Evolutionary conservation across 1,140 invertebrate species (phyloP).

Genomic region (Aculops lycopersici): DNA sequence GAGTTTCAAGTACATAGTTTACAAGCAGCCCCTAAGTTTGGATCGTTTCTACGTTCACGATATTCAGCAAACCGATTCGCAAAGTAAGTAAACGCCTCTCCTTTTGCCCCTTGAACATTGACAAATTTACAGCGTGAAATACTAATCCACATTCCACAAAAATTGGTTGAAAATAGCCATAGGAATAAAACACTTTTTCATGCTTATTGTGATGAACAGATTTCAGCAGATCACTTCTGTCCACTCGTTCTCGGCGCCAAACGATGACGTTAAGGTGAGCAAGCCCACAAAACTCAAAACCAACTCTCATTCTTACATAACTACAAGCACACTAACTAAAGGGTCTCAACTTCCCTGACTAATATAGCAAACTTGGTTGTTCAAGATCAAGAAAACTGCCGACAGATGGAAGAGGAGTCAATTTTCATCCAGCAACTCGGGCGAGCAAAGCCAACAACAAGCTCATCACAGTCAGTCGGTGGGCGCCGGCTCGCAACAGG

Average conservation of each 20-base stretch:
- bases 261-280: conserved; percentile 21
- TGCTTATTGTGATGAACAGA: conserved; percentile 24
- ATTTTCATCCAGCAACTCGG: conserved; percentile 20
- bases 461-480: conserved; percentile 1
- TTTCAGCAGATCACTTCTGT: conserved; percentile 26
- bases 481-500: too few relatives aligned
- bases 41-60: conserved; percentile 32
- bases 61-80: conserved; percentile 22
- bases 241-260: conserved; percentile 23
- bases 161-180: conserved; percentile 15
- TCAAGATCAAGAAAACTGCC: conserved; percentile 20
- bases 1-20: conserved; percentile 24
- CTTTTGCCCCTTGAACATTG: conserved; percentile 4
- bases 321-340: conserved; percentile 1
- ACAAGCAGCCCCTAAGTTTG: conserved; percentile 29
- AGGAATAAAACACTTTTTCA: conserved; percentile 23
- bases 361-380: conserved; percentile 19
- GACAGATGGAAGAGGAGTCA: conserved; percentile 22
- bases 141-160: not conserved
- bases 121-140: not conserved
- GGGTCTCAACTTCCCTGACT: conserved; percentile 5
- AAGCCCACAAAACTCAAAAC: not conserved
- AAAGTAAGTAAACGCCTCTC: conserved; percentile 13
- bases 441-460: conserved; percentile 4
- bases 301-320: conserved; percentile 1